Base-by-base conservation (phyloP, 2,888 invertebrate genomes). In the Cerastis leucographa region DNA sequence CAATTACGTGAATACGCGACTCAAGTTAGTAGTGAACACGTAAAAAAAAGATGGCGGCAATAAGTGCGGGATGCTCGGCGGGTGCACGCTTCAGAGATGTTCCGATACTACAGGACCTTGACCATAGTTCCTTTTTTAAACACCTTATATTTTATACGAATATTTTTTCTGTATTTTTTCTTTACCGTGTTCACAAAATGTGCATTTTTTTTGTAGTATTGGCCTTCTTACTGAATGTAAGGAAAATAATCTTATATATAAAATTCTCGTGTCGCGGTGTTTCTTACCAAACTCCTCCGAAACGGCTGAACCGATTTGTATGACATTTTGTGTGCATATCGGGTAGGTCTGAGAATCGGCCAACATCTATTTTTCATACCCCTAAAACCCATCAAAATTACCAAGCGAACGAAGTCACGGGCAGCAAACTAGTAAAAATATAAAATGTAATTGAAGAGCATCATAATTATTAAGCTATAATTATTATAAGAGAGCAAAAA, bases 1-100 rank as follows among this genome's bases (percentile, higher is more conserved):
- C 69, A 88, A 86, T 86, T 84, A 88, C 75, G 87, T 35, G 72
- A 84, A 74, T 78, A 62, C 74, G 87, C 40, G 71, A 84, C 74
- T 78, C 54, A 79, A 79, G 62, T 80, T 82, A 14, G 42, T 86
- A 74, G 76, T 73, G 74, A 74, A 71, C 62, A 79, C 40, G 67
- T 54, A 80, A 80, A 86, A 82, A 79, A 73, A 85, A 80, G 61
- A 85, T 77, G 74, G 80, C 67, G 67, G 64, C 65, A 73, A 56
- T 87, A 78, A 87, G 78, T 80, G 77, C 70, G 64, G 75, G 85
- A 81, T 78, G 73, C 75, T 70, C 75, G 68, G 51, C 64, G 71
- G 73, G 74, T 76, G 69, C 59, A 80, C 69, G 74, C 74, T 64
- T 71, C 44, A 40, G 65, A 84, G 82, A 89, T 89, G 81, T 71